A percentile compares a stretch with the other conserved stretches of the same genome.
Conservation (phyloP, 23 tunicate genomes). For the Corella eumyota region DNA sequence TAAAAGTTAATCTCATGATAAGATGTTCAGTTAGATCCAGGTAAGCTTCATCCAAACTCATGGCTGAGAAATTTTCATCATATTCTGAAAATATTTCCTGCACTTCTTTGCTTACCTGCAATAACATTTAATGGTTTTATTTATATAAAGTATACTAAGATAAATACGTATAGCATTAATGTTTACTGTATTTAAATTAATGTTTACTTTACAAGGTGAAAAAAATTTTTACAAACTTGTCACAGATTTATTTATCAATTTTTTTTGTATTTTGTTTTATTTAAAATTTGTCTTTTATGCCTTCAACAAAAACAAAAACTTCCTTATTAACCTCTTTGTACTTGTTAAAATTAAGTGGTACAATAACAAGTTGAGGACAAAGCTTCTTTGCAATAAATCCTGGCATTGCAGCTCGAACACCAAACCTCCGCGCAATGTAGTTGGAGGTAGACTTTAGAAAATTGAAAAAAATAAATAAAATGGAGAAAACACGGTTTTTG, state of each 20-base stretch:
- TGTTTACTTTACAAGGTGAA: too few relatives aligned
- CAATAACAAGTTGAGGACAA: constrained; percentile 71
- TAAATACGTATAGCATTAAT: too few relatives aligned
- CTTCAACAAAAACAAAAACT: neutral
- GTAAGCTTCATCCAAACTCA: constrained; percentile 95
- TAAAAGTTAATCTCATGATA: neutral
- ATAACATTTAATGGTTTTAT: neutral
- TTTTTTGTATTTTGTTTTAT: too few relatives aligned
- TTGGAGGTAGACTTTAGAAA: constrained; percentile 85
- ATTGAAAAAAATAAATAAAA: neutral
- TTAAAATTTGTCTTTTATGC: neutral
- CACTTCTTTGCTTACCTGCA: constrained; percentile 53
- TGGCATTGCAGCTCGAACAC: constrained; percentile 99
- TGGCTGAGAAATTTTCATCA: constrained; percentile 68
- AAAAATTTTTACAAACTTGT: too few relatives aligned
- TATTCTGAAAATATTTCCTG: constrained; percentile 64
- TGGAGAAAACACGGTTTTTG: too few relatives aligned
- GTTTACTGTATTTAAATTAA: too few relatives aligned
- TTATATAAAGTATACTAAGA: too few relatives aligned
- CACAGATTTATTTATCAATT: too few relatives aligned
- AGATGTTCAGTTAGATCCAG: constrained; percentile 87
- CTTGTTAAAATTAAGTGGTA: constrained; percentile 67
- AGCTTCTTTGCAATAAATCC: constrained; percentile 93
- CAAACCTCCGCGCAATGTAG: constrained; percentile 84
- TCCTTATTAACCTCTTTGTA: constrained; percentile 44